Evolutionary conservation across 2,888 invertebrate genomes (phyloP).

Genomic region (Sceliomorpha sp.): DNA sequence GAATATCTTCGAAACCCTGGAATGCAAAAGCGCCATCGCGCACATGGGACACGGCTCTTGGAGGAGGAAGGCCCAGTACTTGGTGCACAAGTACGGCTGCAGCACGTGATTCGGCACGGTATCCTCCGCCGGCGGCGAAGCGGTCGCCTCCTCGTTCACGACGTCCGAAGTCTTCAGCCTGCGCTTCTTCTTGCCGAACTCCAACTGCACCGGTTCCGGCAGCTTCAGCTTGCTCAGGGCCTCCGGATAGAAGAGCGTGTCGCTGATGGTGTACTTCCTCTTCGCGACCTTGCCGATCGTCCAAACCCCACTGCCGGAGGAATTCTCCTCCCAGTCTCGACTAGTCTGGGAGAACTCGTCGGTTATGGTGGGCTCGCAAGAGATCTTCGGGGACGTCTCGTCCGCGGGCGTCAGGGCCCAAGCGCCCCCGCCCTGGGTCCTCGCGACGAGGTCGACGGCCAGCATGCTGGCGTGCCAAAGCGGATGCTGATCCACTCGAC

Average conservation of each 20-base stretch:
- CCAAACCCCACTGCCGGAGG: conserved; percentile 38
- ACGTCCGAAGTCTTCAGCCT: conserved; percentile 31
- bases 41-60: conserved; percentile 97
- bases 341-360: conserved; percentile 34
- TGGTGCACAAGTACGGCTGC: conserved; percentile 92
- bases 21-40: conserved; percentile 96
- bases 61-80: conserved; percentile 90
- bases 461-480: conserved; percentile 92
- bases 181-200: conserved; percentile 32
- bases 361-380: too few relatives aligned
- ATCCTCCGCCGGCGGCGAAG: too few relatives aligned
- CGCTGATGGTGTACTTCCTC: conserved; percentile 60
- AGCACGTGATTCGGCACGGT: too few relatives aligned
- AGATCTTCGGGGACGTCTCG: conserved; percentile 17
- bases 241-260: conserved; percentile 67
- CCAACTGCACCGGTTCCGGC: conserved; percentile 46
- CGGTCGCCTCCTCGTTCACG: conserved; percentile 16
- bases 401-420: conserved; percentile 79
- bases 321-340: conserved; percentile 28
- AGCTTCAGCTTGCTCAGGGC: conserved; percentile 56
- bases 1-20: conserved; percentile 91
- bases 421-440: conserved; percentile 89
- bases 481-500: conserved; percentile 84
- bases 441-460: conserved; percentile 91
- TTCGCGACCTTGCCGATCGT: conserved; percentile 50